Base-by-base conservation (phyloP, 37 sponge, comb jelly and placozoan genomes). In the Geodia barretti region DNA sequence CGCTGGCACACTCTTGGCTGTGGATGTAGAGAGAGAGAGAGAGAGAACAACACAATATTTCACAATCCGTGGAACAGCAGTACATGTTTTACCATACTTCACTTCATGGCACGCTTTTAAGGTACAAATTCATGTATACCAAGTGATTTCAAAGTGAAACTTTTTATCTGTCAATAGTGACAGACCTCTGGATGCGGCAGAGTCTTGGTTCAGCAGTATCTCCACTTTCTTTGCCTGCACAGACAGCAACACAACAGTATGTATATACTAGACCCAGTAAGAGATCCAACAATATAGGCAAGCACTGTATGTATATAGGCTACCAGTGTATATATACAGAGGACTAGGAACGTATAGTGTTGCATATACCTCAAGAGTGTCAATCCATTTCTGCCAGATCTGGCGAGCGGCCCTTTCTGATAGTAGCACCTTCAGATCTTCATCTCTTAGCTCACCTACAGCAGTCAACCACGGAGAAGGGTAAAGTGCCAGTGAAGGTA, bases 361-460 rank as follows among this genome's bases (percentile, higher is more conserved):
- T n/a, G n/a, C n/a, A 25, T 28, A 41, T 72, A 90, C 90, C 77
- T 87, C 14, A n/a, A 92, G 66, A 24, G 92, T 92, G 67, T 92
- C 78, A 0, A 81, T 28, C 92, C 92, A 92, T 30, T 77, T 80
- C 23, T 58, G 60, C 59, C 87, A 64, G 8, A 92, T 70, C 34
- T 65, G 67, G 4, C 40, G 39, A 31, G 92, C 92, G 30, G 73
- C 85, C 33, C 41, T 71, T 74, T 92, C 92, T 26, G 88, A 87
- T 19, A 92, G 79, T 31, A 92, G 77, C 4, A 92, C 82, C 21
- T 54, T 63, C 29, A 87, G 65, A 76, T 92, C 92, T 4, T 84
- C 85, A 21, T 81, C 83, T 39, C 68, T 40, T n/a, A 83, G 23
- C 4, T 68, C 77, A 79, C 64, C 92, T 92, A 60, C 38, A 79